phyloP scores from a whole-genome alignment of 2,888 invertebrate species.

The Drosophila paracracens region DNA sequence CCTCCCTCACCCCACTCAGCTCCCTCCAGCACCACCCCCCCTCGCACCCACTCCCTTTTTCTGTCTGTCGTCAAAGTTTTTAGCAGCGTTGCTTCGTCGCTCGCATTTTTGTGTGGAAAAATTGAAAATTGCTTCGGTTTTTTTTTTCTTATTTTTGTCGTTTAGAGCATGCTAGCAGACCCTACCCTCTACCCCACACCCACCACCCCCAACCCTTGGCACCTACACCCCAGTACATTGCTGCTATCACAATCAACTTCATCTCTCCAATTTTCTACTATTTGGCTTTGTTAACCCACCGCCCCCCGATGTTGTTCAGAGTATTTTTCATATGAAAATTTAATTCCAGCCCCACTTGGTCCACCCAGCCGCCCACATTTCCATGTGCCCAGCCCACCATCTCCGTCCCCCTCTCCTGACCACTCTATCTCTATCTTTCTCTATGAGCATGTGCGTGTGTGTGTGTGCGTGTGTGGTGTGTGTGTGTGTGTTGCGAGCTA shows the following conservation, averaged over 20 bases:
- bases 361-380: conserved; percentile 43
- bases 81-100: conserved; percentile 76
- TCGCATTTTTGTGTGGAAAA: conserved; percentile 77
- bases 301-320: conserved; percentile 38
- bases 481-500: conserved; percentile 70
- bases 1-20: conserved; percentile 2
- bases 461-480: conserved; percentile 12
- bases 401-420: conserved; percentile 20
- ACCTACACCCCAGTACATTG: conserved; percentile 33
- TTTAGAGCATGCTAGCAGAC: conserved; percentile 6
- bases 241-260: conserved; percentile 73
- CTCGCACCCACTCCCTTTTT: conserved; percentile 18
- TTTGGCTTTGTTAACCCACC: conserved; percentile 68
- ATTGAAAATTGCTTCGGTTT: conserved; percentile 73
- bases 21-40: not conserved
- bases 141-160: conserved; percentile 54
- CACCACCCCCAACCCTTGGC: not conserved
- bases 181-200: not conserved
- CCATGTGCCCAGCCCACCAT: conserved; percentile 18
- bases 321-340: conserved; percentile 74
- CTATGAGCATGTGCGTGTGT: conserved; percentile 18
- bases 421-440: conserved; percentile 21
- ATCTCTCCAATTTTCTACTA: conserved; percentile 82
- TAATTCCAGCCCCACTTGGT: conserved; percentile 66
- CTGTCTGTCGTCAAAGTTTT: conserved; percentile 83